These are phyloP conservation scores for Gambusia holbrooki DNA, from an alignment of 2,113 vertebrate genomes.

Conservation along the genomic window DNA sequence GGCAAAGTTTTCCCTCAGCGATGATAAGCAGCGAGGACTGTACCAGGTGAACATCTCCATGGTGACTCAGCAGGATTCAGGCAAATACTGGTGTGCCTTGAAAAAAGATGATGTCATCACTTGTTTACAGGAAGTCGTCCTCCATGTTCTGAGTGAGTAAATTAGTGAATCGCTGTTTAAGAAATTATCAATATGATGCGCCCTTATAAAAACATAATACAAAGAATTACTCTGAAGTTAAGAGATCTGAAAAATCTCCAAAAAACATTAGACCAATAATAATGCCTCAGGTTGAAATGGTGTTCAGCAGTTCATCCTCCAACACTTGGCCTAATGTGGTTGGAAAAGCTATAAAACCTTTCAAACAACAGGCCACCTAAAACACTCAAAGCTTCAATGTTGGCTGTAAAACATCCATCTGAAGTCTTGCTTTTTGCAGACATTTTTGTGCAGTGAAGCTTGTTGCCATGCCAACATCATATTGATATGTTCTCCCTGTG, in stretches of 20 bases:
- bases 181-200: too few species aligned
- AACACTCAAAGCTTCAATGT: too few species aligned
- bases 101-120: not conserved
- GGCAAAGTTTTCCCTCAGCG: not conserved
- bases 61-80: not conserved
- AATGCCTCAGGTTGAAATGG: too few species aligned
- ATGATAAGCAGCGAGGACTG: not conserved
- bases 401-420: too few species aligned
- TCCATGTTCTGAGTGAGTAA: not conserved
- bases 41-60: not conserved
- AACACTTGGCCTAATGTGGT: too few species aligned
- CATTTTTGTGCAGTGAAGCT: too few species aligned
- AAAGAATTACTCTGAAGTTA: not conserved
- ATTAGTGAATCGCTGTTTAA: not conserved
- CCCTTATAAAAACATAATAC: not conserved
- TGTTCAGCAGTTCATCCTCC: too few species aligned
- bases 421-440: too few species aligned
- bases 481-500: too few species aligned
- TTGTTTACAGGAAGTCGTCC: not conserved
- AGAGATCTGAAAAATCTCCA: not conserved
- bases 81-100: not conserved
- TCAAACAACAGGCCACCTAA: too few species aligned
- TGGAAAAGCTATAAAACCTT: too few species aligned
- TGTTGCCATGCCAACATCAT: too few species aligned
- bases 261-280: not conserved